A percentile compares a stretch with the other conserved stretches of the same genome.
Evolutionary conservation across 2,113 vertebrate species (phyloP).

Genomic region (Morone chrysops): DNA sequence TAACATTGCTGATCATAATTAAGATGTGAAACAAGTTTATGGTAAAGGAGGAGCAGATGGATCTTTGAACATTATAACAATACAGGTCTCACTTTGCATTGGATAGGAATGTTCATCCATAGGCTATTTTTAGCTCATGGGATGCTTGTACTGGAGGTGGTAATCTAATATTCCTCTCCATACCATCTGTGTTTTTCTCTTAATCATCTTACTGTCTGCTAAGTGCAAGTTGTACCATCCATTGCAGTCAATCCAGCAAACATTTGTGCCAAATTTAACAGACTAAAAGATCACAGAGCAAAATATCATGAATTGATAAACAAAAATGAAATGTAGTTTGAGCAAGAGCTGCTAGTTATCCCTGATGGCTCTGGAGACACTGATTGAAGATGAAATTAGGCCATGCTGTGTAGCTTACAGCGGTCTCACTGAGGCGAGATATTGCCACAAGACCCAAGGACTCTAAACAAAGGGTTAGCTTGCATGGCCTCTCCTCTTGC

Average conservation of each 20-base stretch:
- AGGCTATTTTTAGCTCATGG: conserved; percentile 59
- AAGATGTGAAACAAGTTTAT: conserved; percentile 7
- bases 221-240: conserved; percentile 11
- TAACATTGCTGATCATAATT: background rate
- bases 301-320: conserved; percentile 56
- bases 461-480: conserved; percentile 78
- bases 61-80: conserved; percentile 35
- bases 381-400: conserved; percentile 85
- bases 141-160: conserved; percentile 32
- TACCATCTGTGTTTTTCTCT: conserved; percentile 67
- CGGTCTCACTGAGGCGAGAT: conserved; percentile 70
- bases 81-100: conserved; percentile 30
- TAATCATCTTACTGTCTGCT: conserved; percentile 30
- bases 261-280: conserved; percentile 35
- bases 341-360: conserved; percentile 64
- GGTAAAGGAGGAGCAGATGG: conserved; percentile 44
- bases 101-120: conserved; percentile 47
- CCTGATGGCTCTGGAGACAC: conserved; percentile 70
- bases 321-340: conserved; percentile 45
- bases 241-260: conserved; percentile 7
- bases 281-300: conserved; percentile 32
- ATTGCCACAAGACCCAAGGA: conserved; percentile 71
- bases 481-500: conserved; percentile 58
- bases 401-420: conserved; percentile 68
- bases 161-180: conserved; percentile 52